Percentiles rank a stretch among this genome's conserved stretches.
phyloP scores from a whole-genome alignment of 2,888 invertebrate genomes.

The Gymnoscelis rufifasciata region DNA sequence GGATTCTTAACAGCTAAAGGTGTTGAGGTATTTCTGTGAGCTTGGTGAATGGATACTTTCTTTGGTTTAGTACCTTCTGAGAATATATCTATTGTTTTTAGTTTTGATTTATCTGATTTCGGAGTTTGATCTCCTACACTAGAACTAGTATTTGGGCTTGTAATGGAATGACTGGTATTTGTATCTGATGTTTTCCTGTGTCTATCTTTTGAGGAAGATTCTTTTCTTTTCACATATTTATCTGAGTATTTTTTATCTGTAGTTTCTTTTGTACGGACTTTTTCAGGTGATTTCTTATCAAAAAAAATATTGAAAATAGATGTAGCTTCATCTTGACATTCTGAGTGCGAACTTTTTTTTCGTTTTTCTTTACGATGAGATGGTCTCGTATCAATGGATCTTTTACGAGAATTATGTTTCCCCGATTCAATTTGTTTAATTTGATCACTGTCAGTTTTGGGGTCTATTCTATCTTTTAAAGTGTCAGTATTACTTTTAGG shows the following conservation, averaged over 20 bases:
- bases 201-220: constrained; percentile 40
- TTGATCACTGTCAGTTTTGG: constrained; percentile 32
- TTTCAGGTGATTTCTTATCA: constrained; percentile 37
- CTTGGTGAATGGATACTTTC: constrained; percentile 47
- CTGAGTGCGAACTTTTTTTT: constrained; percentile 54
- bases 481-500: constrained; percentile 3
- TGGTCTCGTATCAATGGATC: constrained; percentile 62
- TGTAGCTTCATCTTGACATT: constrained; percentile 43
- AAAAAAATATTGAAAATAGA: constrained; percentile 47
- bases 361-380: constrained; percentile 72
- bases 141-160: constrained; percentile 44
- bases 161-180: constrained; percentile 50
- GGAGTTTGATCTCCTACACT: constrained; percentile 37
- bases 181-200: constrained; percentile 1
- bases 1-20: constrained; percentile 34
- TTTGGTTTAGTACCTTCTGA: constrained; percentile 44
- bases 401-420: constrained; percentile 54
- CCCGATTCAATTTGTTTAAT: constrained; percentile 33
- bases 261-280: constrained; percentile 42
- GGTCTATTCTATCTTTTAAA: constrained; percentile 27
- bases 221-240: constrained; percentile 68
- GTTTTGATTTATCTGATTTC: constrained; percentile 56
- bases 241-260: constrained; percentile 54
- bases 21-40: constrained; percentile 53
- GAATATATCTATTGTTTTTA: constrained; percentile 67